Evolutionary conservation across 2,797 vertebrate species (phyloP), one percentile per base, ranked within the genome.

Genomic region (Sebastes hubbsi): DNA sequence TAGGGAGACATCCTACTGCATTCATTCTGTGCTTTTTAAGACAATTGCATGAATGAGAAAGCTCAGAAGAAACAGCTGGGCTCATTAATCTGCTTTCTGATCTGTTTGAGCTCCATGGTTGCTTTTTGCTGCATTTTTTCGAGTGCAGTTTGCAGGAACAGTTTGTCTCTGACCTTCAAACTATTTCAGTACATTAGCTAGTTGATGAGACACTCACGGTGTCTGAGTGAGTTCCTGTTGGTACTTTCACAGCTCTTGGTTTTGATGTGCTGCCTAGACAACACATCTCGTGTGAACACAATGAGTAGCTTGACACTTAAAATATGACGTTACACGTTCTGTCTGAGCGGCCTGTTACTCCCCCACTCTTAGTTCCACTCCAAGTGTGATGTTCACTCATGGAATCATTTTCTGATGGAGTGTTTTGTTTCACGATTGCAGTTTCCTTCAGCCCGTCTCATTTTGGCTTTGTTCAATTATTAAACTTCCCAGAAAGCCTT

Each of bases 251-350:
- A 80, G 77, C 64, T 82, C 71, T 83, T 49, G 77, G 54, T 66
- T 81, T 58, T 75, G 65, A 81, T 83, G 63, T 7, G 56, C 78
- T 74, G 84, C 67, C 72, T 72, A 70, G 75, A 80, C 64, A 29
- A 73, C 77, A 77, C 70, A 62, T 84, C 68, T 65, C 4, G 27
- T 82, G 81, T 82, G 80, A 89, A 82, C 73, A 86, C 85, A 81
- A 72, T 67, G 71, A 80, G 46, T 55, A 18, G 38, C 64, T 80
- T 62, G 25, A 82, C 87, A 83, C 80, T 68, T 76, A 49, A 34
- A 75, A 75, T 80, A 69, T 77, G 59, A 86, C 46, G 20, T 69
- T 63, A 70, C 67, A 60, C 58, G 46, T 81, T 81, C 52, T 78
- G 64, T 81, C 64, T 72, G 61, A 81, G 18, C 4, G 16, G 78